Base-by-base conservation (phyloP, 2,888 invertebrate genomes). In the Epistrophe grossulariae region DNA sequence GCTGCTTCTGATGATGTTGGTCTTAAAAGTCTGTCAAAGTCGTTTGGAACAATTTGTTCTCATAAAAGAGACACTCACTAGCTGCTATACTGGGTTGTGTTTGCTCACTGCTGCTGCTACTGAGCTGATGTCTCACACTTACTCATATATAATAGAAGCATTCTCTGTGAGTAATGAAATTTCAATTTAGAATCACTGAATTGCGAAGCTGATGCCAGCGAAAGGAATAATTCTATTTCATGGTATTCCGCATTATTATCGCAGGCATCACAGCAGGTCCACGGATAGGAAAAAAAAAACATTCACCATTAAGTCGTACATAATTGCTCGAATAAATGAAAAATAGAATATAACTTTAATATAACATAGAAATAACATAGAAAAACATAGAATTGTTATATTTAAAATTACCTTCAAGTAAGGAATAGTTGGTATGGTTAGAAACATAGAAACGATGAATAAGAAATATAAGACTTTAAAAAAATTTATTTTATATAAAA, bases 221-320 rank as follows among this genome's bases (percentile, higher is more conserved):
- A 82, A 81, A 82, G 82, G 62, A 79, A 87, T 79, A 82, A 87
- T 87, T 87, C 82, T 87, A 87, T 87, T 87, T 87, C 87, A 79
- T 87, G 82, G 87, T 82, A 76, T 87, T 82, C 82, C 79, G 76
- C 82, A 87, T 87, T 82, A 87, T 87, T 87, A 82, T 87, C 79
- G 59, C 45, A 57, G 62, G 57, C 40, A 76, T 76, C 70, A 59
- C 11, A 72, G 57, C 11, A 72, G 57, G 31, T 28, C 31, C 35
- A 40, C 17, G 11, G 4, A 15, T 24, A 28, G 11, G 3, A 4
- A 28, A 24, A 55, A 40, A 24, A 19, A 24, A 24, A 24, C 24
- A 8, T 15, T 17, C 17, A 1, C 48, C 17, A 50, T 35, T 9
- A 11, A 8, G 66, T 68, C 15, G 66, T 13, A 19, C 10, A 17